Evolutionary conservation across 2,888 invertebrate genomes (phyloP), one percentile per base, ranked within the genome.

Genomic region (Clostera curtula): DNA sequence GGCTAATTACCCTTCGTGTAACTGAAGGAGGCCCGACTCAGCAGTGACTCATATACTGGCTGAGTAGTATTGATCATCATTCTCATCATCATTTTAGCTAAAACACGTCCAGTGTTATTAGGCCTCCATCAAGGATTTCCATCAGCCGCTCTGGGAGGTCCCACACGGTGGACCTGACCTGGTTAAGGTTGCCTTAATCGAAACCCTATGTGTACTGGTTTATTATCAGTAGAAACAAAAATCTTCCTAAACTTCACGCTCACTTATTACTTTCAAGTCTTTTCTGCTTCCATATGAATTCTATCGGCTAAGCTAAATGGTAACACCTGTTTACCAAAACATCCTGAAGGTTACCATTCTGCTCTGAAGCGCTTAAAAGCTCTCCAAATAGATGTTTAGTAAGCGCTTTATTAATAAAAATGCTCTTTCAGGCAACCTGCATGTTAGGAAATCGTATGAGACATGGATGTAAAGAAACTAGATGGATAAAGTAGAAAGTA

Each of bases 341-440:
- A 38, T 11, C 37, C 34, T 19, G 43, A 48, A 41, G 36, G 42
- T 43, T 49, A 47, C 36, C 44, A 36, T 40, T 36, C 43, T 45
- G 44, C 44, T 34, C 37, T 51, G 44, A 50, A 57, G 46, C 52
- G 54, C 56, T 64, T 58, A 60, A 59, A 65, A 61, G 64, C 57
- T 62, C 62, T 59, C 38, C 40, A 36, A 38, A 46, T 40, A 53
- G 40, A 51, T 49, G 57, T 56, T 61, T 55, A 41, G 44, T 50
- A 63, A 71, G 64, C 69, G 57, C 59, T 73, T 75, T 76, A 71
- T 71, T 75, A 73, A 73, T 71, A 74, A 75, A 74, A 74, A 73
- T 71, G 74, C 51, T 69, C 64, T 59, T 59, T 43, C 45, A 52
- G n/a, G n/a, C n/a, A n/a, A 56, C 56, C 54, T 61, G 53, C 60